Percentiles rank a stretch among this genome's conserved stretches.
Conservation (phyloP, 2,888 invertebrate genomes). For the Drosophila kokeensis region DNA sequence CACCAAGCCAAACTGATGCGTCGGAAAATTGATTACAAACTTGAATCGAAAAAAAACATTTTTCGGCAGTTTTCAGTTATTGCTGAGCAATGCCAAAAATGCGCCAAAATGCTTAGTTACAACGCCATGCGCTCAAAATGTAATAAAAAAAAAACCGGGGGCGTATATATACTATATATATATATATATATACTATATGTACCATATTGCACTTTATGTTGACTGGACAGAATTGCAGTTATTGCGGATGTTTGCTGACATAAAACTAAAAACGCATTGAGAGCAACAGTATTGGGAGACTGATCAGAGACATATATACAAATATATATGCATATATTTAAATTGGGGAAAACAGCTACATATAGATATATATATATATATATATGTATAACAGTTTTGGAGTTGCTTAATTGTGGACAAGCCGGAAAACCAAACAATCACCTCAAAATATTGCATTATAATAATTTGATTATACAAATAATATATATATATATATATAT, state of each 20-base stretch:
- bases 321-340: neutral
- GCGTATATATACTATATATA: constrained; percentile 16
- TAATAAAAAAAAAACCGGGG: constrained; percentile 20
- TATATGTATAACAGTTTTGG: neutral
- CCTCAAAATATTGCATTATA: neutral
- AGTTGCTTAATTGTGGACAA: neutral
- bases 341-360: neutral
- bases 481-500: neutral
- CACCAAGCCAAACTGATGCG: constrained; percentile 24
- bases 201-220: constrained; percentile 33
- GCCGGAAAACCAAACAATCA: neutral
- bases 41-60: constrained; percentile 6
- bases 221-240: constrained; percentile 48
- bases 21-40: constrained; percentile 7
- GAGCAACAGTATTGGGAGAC: neutral
- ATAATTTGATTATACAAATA: neutral
- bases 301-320: neutral
- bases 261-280: constrained; percentile 9
- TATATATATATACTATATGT: neutral
- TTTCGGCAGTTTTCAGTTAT: constrained; percentile 28
- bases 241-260: constrained; percentile 23
- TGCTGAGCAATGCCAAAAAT: constrained; percentile 34
- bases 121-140: constrained; percentile 30
- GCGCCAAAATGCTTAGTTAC: constrained; percentile 15
- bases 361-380: neutral